Evolutionary conservation across 2,113 vertebrate genomes (phyloP).

Genomic region (Cardinalis cardinalis): DNA sequence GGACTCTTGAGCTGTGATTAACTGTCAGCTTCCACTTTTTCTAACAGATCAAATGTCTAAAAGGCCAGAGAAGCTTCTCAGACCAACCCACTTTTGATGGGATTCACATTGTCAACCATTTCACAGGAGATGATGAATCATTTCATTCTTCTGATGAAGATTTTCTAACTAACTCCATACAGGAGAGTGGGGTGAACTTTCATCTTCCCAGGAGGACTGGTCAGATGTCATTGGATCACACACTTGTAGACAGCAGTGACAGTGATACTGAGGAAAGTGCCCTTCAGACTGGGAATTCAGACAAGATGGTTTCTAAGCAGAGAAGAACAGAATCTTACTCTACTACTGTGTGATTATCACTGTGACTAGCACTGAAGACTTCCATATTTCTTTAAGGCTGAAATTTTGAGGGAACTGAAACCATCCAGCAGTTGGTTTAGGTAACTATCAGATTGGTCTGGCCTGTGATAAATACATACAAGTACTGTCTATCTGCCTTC

Average conservation of each 20-base stretch:
- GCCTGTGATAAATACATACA: constrained; percentile 7
- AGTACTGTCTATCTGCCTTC: constrained; percentile 69
- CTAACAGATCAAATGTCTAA: constrained; percentile 88
- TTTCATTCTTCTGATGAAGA: constrained; percentile 94
- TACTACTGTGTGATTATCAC: constrained; percentile 87
- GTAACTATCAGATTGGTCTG: constrained; percentile 19
- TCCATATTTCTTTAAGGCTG: constrained; percentile 33
- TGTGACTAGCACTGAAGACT: constrained; percentile 59
- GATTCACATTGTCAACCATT: constrained; percentile 95
- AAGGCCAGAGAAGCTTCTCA: constrained; percentile 82
- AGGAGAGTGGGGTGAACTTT: constrained; percentile 65
- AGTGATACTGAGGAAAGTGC: constrained; percentile 80
- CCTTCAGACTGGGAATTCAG: constrained; percentile 60
- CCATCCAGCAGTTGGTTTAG: not conserved
- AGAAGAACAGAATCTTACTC: constrained; percentile 79
- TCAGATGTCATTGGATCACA: constrained; percentile 76
- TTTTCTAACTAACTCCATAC: constrained; percentile 72
- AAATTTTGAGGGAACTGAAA: constrained; percentile 30
- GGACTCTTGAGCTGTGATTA: not conserved
- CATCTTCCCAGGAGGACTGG: constrained; percentile 63
- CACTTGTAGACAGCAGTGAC: constrained; percentile 82
- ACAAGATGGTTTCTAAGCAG: constrained; percentile 64
- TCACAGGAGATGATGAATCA: constrained; percentile 81
- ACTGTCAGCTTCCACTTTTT: constrained; percentile 31
- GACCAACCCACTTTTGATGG: constrained; percentile 87